Conservation (phyloP, 2,113 vertebrate genomes). For the Dasyurus viverrinus region DNA sequence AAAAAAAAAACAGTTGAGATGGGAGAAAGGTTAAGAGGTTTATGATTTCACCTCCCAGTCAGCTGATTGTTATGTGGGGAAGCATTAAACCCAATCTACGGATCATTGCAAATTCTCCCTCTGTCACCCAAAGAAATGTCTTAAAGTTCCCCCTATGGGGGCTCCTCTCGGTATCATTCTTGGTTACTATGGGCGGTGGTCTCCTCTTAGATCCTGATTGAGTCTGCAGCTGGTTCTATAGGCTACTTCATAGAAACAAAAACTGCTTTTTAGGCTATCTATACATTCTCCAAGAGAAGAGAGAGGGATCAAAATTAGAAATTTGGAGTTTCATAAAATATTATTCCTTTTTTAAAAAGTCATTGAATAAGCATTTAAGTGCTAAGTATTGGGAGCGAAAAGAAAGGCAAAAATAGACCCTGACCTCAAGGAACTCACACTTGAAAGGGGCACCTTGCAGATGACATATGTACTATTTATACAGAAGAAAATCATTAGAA, state of each 20-base stretch:
- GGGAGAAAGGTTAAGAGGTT: neutral
- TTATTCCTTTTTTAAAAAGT: neutral
- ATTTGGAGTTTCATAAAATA: neutral
- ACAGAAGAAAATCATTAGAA: neutral
- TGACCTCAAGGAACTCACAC: neutral
- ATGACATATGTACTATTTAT: neutral
- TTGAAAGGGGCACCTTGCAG: neutral
- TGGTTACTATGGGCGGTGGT: neutral
- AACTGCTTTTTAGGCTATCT: neutral
- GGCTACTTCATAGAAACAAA: neutral
- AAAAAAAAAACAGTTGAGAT: neutral
- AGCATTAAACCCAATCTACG: neutral
- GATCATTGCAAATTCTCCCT: neutral
- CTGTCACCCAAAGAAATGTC: neutral
- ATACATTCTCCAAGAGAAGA: neutral
- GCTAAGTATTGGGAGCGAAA: neutral
- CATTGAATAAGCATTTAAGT: neutral
- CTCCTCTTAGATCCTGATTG: neutral
- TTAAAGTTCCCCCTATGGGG: neutral
- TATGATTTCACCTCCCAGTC: neutral
- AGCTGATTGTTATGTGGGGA: neutral
- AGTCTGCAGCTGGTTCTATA: neutral
- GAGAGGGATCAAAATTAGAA: neutral
- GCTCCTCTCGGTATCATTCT: neutral
- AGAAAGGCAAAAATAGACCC: neutral